phyloP scores from a whole-genome alignment of 1,140 invertebrate genomes.

The Megalopta genalis region DNA sequence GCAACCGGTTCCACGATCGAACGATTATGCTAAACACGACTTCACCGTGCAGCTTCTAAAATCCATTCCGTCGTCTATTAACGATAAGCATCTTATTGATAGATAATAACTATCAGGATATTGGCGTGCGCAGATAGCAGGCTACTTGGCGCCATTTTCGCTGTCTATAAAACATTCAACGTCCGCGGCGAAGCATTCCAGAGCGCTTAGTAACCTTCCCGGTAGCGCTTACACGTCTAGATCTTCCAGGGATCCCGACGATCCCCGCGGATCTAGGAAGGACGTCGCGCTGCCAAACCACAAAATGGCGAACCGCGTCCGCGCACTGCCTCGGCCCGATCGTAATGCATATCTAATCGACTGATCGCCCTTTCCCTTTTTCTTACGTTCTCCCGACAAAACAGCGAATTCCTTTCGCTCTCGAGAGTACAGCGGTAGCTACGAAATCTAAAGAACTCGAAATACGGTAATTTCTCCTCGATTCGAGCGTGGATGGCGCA shows the following conservation, averaged over 20 bases:
- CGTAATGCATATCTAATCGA: constrained; percentile 74
- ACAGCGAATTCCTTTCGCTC: constrained; percentile 78
- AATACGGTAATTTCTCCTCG: no score
- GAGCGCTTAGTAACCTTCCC: constrained; percentile 16
- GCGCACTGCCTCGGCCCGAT: constrained; percentile 23
- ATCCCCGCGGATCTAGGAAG: neutral
- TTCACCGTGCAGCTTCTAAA: constrained; percentile 6
- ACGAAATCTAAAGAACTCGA: no score
- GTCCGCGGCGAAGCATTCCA: constrained; percentile 30
- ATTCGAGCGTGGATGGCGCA: no score
- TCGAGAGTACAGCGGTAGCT: constrained; percentile 61
- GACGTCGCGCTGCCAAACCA: neutral
- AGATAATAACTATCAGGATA: constrained; percentile 41
- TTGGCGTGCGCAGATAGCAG: constrained; percentile 1
- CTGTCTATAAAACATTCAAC: constrained; percentile 25
- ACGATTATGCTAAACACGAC: constrained; percentile 47
- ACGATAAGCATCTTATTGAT: constrained; percentile 38
- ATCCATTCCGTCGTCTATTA: constrained; percentile 5
- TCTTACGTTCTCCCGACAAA: constrained; percentile 75
- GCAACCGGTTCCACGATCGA: constrained; percentile 53
- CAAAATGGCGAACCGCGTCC: neutral
- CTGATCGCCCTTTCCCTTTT: constrained; percentile 75
- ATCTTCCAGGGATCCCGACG: constrained; percentile 1
- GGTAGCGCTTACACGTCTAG: neutral
- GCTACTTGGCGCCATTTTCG: constrained; percentile 12